These are phyloP conservation scores for Anableps anableps DNA, from an alignment of 2,797 vertebrate species.

Conservation along the genomic window DNA sequence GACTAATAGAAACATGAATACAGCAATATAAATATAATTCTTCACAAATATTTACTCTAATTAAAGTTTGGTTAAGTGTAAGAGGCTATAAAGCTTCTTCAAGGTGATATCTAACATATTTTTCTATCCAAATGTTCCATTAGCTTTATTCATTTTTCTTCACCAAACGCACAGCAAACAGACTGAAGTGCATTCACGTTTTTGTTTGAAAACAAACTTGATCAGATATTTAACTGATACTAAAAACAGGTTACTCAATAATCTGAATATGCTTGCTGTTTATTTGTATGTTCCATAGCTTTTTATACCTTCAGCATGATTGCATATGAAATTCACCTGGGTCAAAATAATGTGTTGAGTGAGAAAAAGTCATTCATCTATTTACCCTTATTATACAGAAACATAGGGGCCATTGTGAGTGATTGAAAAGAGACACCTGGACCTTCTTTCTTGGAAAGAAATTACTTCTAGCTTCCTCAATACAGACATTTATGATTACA, in stretches of 20 bases:
- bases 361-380: background rate
- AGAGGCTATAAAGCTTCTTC: background rate
- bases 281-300: background rate
- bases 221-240: background rate
- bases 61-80: background rate
- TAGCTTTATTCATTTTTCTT: background rate
- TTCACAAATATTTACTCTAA: background rate
- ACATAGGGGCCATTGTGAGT: background rate
- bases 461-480: background rate
- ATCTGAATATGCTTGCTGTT: background rate
- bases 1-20: background rate
- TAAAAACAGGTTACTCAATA: constrained; percentile 1
- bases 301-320: background rate
- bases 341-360: background rate
- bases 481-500: background rate
- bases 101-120: background rate
- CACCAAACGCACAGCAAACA: background rate
- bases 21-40: background rate
- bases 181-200: background rate
- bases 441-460: background rate
- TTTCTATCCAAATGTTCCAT: background rate
- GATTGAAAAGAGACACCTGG: constrained; percentile 3
- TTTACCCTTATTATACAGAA: background rate
- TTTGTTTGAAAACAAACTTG: background rate
- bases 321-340: background rate